Percentiles rank a stretch among this genome's conserved stretches.
Conservation (phyloP, 2,888 invertebrate species). For the Achlya flavicornis region DNA sequence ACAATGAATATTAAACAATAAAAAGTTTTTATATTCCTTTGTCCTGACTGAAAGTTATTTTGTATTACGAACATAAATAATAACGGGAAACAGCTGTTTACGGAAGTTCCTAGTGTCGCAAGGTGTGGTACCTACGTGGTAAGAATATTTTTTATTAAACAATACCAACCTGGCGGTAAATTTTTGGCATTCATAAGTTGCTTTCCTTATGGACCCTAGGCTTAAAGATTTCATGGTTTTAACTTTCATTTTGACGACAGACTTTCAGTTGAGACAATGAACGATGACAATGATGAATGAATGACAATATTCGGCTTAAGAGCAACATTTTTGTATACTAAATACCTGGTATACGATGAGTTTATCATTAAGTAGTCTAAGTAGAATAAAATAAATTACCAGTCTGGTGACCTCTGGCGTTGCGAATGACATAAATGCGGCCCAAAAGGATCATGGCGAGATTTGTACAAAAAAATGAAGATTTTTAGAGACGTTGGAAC, state of each 20-base stretch:
- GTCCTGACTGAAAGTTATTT: background rate
- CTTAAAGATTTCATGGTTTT: background rate
- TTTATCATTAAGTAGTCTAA: too few relatives aligned
- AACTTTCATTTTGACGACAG: background rate
- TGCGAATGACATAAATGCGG: background rate
- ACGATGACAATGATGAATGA: too few relatives aligned
- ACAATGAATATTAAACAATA: background rate
- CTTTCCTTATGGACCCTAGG: background rate
- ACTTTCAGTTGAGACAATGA: too few relatives aligned
- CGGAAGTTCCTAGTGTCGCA: background rate
- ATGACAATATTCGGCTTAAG: too few relatives aligned
- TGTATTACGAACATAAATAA: background rate
- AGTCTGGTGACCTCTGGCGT: background rate
- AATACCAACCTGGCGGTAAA: background rate
- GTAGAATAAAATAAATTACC: background rate
- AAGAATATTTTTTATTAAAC: background rate
- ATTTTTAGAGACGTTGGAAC: too few relatives aligned
- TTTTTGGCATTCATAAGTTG: slow-evolving; percentile 5
- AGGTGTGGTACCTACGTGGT: background rate
- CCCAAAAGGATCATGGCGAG: too few relatives aligned
- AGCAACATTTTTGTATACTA: too few relatives aligned
- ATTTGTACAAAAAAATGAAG: too few relatives aligned
- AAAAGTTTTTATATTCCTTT: background rate
- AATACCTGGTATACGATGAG: too few relatives aligned
- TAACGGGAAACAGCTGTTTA: slow-evolving; percentile 5